Evolutionary conservation across 2,888 invertebrate species (phyloP), one percentile per base, ranked within the genome.

Genomic region (Corythucha ciliata): DNA sequence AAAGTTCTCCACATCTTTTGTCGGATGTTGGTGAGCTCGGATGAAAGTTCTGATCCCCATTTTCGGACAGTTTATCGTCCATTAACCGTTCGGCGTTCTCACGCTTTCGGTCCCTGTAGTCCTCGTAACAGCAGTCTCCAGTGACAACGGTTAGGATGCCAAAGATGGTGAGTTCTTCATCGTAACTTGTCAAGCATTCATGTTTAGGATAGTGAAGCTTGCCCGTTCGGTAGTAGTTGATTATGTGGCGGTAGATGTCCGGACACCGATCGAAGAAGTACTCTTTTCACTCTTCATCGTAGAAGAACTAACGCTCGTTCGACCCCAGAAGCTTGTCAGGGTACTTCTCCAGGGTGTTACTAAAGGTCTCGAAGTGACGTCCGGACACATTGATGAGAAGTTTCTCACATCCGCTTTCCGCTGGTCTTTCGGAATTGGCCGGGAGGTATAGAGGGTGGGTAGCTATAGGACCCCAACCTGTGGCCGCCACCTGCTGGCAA

Each of bases 221-320:
- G n/a, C 98, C 98, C 39, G 98, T 98, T 61, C 98, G 80, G 71
- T 99, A 98, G 69, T 97, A 98, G 69, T 96, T 97, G 59, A 98
- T 79, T 68, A 98, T 96, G 69, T 98, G 94, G 56, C 97, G 81
- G 73, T 98, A 98, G 64, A 96, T 89, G 66, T 97, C 97, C 37
- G 98, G 98, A 71, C 99, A 98, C 65, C 98, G 81, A 72, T 98
- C 98, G 72, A 99, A 98, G 75, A 98, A 99, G 70, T 97, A 99
- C 69, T 99, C 97, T 64, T 88, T 85, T 67, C 83, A 84, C 65
- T 96, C 96, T 69, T 98, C 97, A 71, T 98, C 97, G 73, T 90
- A 98, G 73, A 98, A 99, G 76, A 98, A 99, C 69, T 98, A 98
- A 54, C 93, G 78, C 71, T 97, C 96, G 69, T 92, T 89, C 51